Base-by-base conservation (phyloP, 2,797 vertebrate genomes). In the Urophycis tenuis region DNA sequence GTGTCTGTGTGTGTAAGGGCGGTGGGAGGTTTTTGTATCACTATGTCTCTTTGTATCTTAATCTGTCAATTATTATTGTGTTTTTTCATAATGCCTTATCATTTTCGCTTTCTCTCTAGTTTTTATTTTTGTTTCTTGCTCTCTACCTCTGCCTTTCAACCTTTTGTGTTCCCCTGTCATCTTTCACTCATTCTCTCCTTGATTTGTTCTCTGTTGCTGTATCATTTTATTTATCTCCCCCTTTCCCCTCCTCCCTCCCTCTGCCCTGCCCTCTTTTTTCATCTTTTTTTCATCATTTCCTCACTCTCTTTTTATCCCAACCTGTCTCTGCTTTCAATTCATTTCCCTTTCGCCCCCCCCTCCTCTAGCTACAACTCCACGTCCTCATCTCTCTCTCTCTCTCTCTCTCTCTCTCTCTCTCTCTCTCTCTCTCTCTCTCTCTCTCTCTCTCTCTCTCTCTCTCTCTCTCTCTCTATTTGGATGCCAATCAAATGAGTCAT, bases 401-500 rank as follows among this genome's bases (percentile, higher is more conserved):
- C 36, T 39, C 36, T 25, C 67, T 29, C 11, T 41, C 75, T 49
- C 41, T 71, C 70, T 74, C 35, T 74, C 67, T 49, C 35, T 49
- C n/a, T 22, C 35, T 53, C 36, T 25, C 64, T 17, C 22, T 30
- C 77, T 17, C 71, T 19, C 19, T 36, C 15, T 49, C 30, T 73
- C 72, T 30, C 14, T 67, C 72, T 70, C 33, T 33, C 70, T 71
- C 25, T 22, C 19, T 73, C 33, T 73, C 45, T 45, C 33, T 29
- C 30, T 15, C 25, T 29, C 67, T 14, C 39, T 60, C 78, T 5
- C 22, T 35, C 34, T 72, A 93, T 64, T 93, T 93, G 92, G 92
- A 94, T 93, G 94, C 94, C 94, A 93, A 94, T 95, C 94, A 93
- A 94, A 93, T 94, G 94, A 94, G 92, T 94, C 93, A 92, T 91